Evolutionary conservation across 1,140 invertebrate genomes (phyloP), one percentile per base, ranked within the genome.

Genomic region (Meloidogyne exigua): DNA sequence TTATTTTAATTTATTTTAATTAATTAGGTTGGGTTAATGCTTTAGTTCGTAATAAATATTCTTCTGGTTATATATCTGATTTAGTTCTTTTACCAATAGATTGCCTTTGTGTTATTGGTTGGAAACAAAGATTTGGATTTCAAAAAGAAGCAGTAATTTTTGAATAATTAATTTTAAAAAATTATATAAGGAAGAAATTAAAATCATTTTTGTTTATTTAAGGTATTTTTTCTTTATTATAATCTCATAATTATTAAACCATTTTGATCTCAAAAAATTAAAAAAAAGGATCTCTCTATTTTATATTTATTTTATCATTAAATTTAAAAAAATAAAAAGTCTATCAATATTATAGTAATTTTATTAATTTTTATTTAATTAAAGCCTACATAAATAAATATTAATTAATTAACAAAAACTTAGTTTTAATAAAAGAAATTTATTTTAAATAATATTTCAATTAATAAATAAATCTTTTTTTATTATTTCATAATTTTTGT

Each of bases 361-460:
- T 21, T 28, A n/a, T 63, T 62, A 63, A 62, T 72, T 23, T 63
- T 57, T 72, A 13, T 21, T 36, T 57, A n/a, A 26, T 63, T 72
- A 25, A n/a, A 44, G 7, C n/a, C 10, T 72, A 21, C n/a, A 36
- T 44, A n/a, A n/a, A n/a, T n/a, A n/a, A n/a, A n/a, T n/a, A n/a
- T 44, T 62, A 21, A 32, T 62, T 10, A 72, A 44, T 72, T 2
- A 57, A 62, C 18, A 72, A 36, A 62, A 49, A 49, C 7, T 3
- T 32, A 32, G n/a, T n/a, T n/a, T n/a, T n/a, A n/a, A n/a, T 32
- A 32, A 32, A 32, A 32, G 7, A 32, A 32, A 32, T 32, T 3
- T 32, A 32, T 32, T 3, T 32, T n/a, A n/a, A n/a, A n/a, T n/a
- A n/a, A n/a, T 32, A 32, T 32, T 32, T 32, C 28, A 7, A 32